phyloP scores from a whole-genome alignment of 1,140 invertebrate genomes.

The Plodia interpunctella region DNA sequence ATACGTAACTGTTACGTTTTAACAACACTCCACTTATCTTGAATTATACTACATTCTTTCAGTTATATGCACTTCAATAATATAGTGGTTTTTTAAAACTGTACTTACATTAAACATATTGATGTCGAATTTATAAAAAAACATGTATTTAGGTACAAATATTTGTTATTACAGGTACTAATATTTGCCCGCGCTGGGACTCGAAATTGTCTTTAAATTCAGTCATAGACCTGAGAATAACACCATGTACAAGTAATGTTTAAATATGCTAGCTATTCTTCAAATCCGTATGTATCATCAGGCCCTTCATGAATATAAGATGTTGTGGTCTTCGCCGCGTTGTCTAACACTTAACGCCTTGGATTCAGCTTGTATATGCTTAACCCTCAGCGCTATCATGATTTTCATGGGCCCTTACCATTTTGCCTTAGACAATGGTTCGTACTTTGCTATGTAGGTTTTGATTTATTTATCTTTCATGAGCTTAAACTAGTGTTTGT shows the following conservation, averaged over 20 bases:
- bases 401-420: constrained; percentile 28
- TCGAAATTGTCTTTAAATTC: too few relatives aligned
- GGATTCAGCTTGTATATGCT: constrained; percentile 37
- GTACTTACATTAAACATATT: too few relatives aligned
- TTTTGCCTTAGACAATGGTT: constrained; percentile 9
- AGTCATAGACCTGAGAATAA: too few relatives aligned
- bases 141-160: too few relatives aligned
- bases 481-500: too few relatives aligned
- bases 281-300: constrained; percentile 24
- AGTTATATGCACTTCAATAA: too few relatives aligned
- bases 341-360: constrained; percentile 47
- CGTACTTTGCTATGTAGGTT: neutral
- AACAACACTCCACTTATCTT: neutral
- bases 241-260: too few relatives aligned
- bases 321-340: constrained; percentile 37
- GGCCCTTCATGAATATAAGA: constrained; percentile 58
- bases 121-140: too few relatives aligned
- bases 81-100: too few relatives aligned
- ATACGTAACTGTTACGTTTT: neutral
- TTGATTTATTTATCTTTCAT: neutral
- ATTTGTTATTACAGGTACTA: too few relatives aligned
- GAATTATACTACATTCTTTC: neutral
- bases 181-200: too few relatives aligned
- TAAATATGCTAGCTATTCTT: constrained; percentile 13
- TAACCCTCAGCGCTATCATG: constrained; percentile 34